Percentiles rank a stretch among this genome's conserved stretches.
These are phyloP conservation scores for Triplophysa bombifrons DNA, from an alignment of 2,797 vertebrate species.

Conservation along the genomic window DNA sequence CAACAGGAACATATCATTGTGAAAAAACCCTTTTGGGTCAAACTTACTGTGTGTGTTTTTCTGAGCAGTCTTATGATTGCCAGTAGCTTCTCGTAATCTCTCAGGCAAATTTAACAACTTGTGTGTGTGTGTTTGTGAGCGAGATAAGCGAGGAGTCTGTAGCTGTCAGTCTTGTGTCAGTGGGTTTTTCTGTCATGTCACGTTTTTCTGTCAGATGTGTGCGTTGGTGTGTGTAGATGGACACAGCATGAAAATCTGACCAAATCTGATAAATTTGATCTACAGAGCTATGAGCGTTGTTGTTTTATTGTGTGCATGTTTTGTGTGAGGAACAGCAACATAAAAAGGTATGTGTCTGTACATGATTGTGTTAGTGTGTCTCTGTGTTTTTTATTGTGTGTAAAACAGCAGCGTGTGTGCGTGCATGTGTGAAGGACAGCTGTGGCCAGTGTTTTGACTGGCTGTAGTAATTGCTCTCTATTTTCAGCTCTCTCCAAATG, in stretches of 20 bases:
- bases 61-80: not conserved
- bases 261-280: not conserved
- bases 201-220: not conserved
- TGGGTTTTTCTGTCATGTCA: slow-evolving; percentile 17
- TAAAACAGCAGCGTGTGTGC: too few species aligned
- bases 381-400: not conserved
- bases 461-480: slow-evolving; percentile 37
- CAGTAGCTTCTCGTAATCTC: slow-evolving; percentile 24
- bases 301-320: too few species aligned
- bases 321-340: too few species aligned
- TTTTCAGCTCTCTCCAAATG: slow-evolving; percentile 30
- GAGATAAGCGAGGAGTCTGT: slow-evolving; percentile 5
- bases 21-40: slow-evolving; percentile 26
- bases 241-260: slow-evolving; percentile 26
- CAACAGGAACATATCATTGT: slow-evolving; percentile 13
- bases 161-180: slow-evolving; percentile 6
- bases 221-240: slow-evolving; percentile 15
- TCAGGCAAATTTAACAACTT: slow-evolving; percentile 5
- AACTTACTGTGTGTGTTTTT: not conserved
- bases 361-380: not conserved
- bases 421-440: slow-evolving; percentile 28
- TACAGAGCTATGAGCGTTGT: too few species aligned
- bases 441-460: slow-evolving; percentile 43
- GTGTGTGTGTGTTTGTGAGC: not conserved
- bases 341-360: not conserved